phyloP scores from a whole-genome alignment of 2,113 vertebrate genomes.

The Uropsilus gracilis region DNA sequence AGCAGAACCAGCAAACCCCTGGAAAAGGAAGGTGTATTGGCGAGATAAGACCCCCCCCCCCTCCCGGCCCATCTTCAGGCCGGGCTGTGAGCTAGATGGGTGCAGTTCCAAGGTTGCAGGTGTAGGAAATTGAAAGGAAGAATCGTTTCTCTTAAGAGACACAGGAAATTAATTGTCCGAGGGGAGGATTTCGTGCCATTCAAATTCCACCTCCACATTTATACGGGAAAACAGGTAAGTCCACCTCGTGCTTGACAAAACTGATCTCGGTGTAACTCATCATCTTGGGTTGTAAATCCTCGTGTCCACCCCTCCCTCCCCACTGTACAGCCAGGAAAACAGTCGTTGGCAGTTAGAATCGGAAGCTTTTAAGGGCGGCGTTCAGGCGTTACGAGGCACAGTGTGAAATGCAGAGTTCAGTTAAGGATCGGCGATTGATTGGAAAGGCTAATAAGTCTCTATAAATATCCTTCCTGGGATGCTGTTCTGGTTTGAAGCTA shows the following conservation, averaged over 20 bases:
- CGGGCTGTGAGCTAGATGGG: neutral
- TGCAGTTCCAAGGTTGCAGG: neutral
- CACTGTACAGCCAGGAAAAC: neutral
- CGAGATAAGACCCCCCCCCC: neutral
- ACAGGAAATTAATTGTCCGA: neutral
- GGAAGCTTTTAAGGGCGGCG: neutral
- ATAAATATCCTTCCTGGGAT: neutral
- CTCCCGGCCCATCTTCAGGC: neutral
- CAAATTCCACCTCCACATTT: neutral
- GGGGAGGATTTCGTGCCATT: neutral
- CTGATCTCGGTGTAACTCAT: neutral
- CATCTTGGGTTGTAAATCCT: too few species aligned
- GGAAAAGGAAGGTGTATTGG: neutral
- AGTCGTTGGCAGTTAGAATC: neutral
- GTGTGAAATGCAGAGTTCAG: neutral
- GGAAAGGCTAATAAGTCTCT: neutral
- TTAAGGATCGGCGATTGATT: neutral
- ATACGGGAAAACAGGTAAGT: slow-evolving; percentile 28
- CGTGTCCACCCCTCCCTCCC: neutral
- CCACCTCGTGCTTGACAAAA: neutral
- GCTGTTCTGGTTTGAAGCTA: neutral
- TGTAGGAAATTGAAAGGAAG: neutral
- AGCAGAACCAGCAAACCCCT: neutral
- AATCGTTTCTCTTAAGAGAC: neutral
- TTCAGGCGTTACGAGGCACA: neutral